Base-by-base conservation (phyloP, 2,888 invertebrate species). In the Machimus atricapillus region DNA sequence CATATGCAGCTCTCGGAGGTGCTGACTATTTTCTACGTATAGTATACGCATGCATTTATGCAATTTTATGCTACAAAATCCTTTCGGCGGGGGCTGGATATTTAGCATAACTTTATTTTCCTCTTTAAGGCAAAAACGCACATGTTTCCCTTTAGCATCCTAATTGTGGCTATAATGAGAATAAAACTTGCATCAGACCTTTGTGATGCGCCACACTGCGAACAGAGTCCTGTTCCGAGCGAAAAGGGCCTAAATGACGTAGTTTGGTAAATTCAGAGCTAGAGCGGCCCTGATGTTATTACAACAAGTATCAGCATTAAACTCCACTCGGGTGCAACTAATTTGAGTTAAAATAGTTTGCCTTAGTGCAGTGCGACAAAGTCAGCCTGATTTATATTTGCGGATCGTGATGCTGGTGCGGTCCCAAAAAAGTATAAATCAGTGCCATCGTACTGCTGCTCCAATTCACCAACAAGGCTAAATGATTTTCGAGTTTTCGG, bases 41-140 rank as follows among this genome's bases (percentile, higher is more conserved):
- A 19, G 79, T 52, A 46, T 31, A 27, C 31, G 27, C 31, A 52
- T 79, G 52, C 79, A 52, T 79, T 79, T 79, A 79, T 79, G 52
- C 23, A 79, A 52, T 46, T 27, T 31, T 12, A 79, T 27, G 31
- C 16, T 79, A 27, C n/a, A 40, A 1, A 46, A 52, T 46, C 79
- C 46, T 52, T 16, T 56, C 27, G 66, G 66, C 66, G 27, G 27
- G 66, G 9, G 9, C n/a, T 19, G 37, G 34, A 19, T 12, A 58
- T 34, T 82, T 82, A 58, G 82, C 23, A 82, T 82, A 82, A 56
- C 58, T 27, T 58, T 82, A 82, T 82, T 82, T 31, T 82, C 19
- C 31, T n/a, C 58, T 82, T 58, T 58, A 58, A 66, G 66, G 37
- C 34, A 34, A 58, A 82, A 82, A 82, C 82, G 34, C 58, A 81